Evolutionary conservation across 2,888 invertebrate genomes (phyloP).

Genomic region (Drosophila silvestris): DNA sequence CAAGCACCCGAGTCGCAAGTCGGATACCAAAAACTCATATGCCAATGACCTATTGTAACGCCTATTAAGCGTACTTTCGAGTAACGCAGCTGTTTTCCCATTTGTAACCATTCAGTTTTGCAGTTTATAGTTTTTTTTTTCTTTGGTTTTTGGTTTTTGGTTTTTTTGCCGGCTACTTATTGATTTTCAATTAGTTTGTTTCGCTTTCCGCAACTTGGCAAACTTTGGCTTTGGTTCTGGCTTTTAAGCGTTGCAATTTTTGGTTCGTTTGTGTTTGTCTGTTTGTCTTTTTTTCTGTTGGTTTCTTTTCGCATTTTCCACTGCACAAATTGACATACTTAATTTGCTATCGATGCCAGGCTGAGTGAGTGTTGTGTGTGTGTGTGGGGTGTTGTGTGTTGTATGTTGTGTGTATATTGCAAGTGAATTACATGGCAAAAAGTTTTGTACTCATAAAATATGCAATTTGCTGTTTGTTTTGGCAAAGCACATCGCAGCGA

Average conservation of each 20-base stretch:
- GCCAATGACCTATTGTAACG: conserved; percentile 47
- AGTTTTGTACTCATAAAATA: conserved; percentile 74
- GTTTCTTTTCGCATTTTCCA: conserved; percentile 41
- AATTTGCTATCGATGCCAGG: conserved; percentile 65
- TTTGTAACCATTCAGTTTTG: conserved; percentile 58
- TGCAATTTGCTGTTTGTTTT: conserved; percentile 70
- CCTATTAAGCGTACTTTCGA: conserved; percentile 7
- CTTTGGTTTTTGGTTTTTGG: conserved; percentile 2
- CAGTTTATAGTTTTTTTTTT: conserved; percentile 21
- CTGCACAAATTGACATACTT: conserved; percentile 74
- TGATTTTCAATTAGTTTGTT: conserved; percentile 78
- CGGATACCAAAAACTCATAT: background rate
- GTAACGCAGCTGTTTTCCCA: conserved; percentile 36
- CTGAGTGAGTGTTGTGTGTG: conserved; percentile 17
- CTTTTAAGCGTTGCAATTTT: conserved; percentile 56
- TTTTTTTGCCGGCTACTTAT: conserved; percentile 55
- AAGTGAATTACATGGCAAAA: conserved; percentile 62
- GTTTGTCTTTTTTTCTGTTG: conserved; percentile 26
- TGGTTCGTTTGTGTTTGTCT: conserved; percentile 28
- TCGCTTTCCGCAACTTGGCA: conserved; percentile 40
- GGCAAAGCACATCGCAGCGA: conserved; percentile 63
- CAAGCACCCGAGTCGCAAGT: background rate
- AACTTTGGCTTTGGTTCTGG: conserved; percentile 54
- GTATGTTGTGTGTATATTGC: conserved; percentile 21
- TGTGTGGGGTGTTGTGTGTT: conserved; percentile 28